Evolutionary conservation across 2,797 vertebrate species (phyloP), one percentile per base, ranked within the genome.

Genomic region (Falco cherrug): DNA sequence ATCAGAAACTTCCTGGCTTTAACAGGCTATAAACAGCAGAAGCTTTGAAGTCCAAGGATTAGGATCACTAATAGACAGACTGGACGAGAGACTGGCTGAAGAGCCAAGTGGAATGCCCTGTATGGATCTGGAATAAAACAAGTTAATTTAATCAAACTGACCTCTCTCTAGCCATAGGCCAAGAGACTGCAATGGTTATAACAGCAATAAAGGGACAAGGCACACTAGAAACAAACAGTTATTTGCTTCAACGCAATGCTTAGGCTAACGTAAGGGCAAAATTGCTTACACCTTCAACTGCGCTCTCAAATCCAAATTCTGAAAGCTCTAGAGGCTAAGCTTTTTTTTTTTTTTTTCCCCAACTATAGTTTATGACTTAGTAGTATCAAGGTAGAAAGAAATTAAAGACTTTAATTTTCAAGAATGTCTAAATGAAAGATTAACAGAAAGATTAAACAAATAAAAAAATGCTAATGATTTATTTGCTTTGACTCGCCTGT

Each of bases 1-100:
- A 98, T 98, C 98, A 98, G 98, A 98, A 98, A 98, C 98, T 98
- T 98, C 98, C 98, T 97, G 98, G 98, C 94, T 98, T 98, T 98
- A 98, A 98, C 98, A 97, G 98, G 98, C 97, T 98, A 98, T 98
- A 98, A 98, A 99, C 98, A 98, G 97, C 95, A 98, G 95, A 95
- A 89, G 97, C 98, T 98, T 98, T 98, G 98, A 98, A 98, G 98
- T 98, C 90, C 80, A 17, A 91, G 98, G 98, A 98, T 98, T 98
- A 98, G 97, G 96, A 96, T 97, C 97, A 92, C 83, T 97, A 98
- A 97, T 95, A 98, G 98, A 97, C 92, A 94, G 97, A 91, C 95
- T 68, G 94, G 97, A 97, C 3, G 18, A 97, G 97, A 97, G 96
- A 95, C 96, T 87, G 96, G 97, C 95, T 96, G 96, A 95, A 97